Evolutionary conservation across 2,888 invertebrate genomes (phyloP).

Genomic region (Carterocephalus palaemon): DNA sequence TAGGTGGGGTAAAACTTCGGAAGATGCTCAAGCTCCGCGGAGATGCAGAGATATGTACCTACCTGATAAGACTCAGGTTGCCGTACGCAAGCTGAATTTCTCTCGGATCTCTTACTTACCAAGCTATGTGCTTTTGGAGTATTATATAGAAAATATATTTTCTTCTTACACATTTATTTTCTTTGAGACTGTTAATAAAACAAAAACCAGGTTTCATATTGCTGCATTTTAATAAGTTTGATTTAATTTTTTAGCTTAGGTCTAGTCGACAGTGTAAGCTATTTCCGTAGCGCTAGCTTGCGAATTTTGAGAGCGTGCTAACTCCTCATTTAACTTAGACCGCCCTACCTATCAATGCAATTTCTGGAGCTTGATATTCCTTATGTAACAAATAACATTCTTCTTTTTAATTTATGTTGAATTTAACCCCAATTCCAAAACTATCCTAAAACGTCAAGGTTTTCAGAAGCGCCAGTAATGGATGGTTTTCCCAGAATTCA

Average conservation of each 20-base stretch:
- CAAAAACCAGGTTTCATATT: conserved; percentile 45
- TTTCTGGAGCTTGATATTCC: conserved; percentile 16
- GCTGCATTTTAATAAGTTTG: conserved; percentile 64
- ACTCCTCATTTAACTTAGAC: conserved; percentile 49
- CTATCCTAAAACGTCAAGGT: conserved; percentile 47
- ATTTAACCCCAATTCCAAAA: conserved; percentile 52
- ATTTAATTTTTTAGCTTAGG: conserved; percentile 58
- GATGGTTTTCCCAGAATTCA: conserved; percentile 38
- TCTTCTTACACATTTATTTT: no score
- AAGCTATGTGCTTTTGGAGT: no score
- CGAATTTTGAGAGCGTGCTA: conserved; percentile 45
- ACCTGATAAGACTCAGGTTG: no score
- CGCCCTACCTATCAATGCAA: conserved; percentile 52
- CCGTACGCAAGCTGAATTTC: no score
- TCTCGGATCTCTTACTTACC: no score
- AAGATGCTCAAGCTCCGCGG: no score
- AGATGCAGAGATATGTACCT: no score
- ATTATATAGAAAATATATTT: no score
- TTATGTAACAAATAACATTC: conserved; percentile 18
- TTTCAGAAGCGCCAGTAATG: conserved; percentile 48
- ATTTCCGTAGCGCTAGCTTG: conserved; percentile 48
- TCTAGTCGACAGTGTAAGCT: conserved; percentile 36
- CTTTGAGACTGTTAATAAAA: conserved; percentile 23
- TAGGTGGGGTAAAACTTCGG: no score
- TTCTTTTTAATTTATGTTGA: conserved; percentile 17